A percentile compares a stretch with the other conserved stretches of the same genome.
Evolutionary conservation across 1,140 invertebrate genomes (phyloP).

Genomic region (Drosophila takahashii): DNA sequence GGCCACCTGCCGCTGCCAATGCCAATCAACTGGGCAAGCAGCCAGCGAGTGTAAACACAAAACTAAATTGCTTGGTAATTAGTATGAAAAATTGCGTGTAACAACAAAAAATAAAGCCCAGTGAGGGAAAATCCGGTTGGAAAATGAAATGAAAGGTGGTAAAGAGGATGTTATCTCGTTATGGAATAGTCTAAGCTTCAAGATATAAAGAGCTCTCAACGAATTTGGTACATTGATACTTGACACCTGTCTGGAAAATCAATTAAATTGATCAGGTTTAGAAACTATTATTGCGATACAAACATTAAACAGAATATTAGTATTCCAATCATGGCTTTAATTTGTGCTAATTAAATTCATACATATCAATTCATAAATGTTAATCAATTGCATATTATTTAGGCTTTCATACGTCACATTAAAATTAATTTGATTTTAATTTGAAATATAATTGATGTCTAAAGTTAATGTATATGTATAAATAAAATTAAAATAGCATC

Average conservation of each 20-base stretch:
- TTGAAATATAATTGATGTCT: constrained; percentile 14
- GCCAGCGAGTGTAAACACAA: constrained; percentile 70
- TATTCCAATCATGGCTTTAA: constrained; percentile 5
- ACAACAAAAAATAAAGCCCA: constrained; percentile 24
- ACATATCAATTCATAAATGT: constrained; percentile 29
- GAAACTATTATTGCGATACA: background rate
- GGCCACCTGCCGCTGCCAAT: constrained; percentile 77
- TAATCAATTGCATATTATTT: constrained; percentile 9
- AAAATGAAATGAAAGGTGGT: constrained; percentile 32
- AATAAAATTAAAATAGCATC: no score
- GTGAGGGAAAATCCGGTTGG: constrained; percentile 22
- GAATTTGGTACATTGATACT: background rate
- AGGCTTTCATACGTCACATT: constrained; percentile 2
- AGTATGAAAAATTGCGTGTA: constrained; percentile 77
- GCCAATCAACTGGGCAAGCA: constrained; percentile 58
- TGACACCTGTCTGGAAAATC: background rate
- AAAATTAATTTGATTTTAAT: constrained; percentile 22
- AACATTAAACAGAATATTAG: constrained; percentile 1
- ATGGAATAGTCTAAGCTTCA: background rate
- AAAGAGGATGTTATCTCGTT: constrained; percentile 4
- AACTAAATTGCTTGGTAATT: constrained; percentile 83
- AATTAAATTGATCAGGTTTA: background rate
- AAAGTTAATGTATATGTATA: background rate
- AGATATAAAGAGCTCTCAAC: constrained; percentile 16
- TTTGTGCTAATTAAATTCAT: constrained; percentile 23